Evolutionary conservation across 2,797 vertebrate genomes (phyloP), one percentile per base, ranked within the genome.

Genomic region (Rhyacichthys aspro): DNA sequence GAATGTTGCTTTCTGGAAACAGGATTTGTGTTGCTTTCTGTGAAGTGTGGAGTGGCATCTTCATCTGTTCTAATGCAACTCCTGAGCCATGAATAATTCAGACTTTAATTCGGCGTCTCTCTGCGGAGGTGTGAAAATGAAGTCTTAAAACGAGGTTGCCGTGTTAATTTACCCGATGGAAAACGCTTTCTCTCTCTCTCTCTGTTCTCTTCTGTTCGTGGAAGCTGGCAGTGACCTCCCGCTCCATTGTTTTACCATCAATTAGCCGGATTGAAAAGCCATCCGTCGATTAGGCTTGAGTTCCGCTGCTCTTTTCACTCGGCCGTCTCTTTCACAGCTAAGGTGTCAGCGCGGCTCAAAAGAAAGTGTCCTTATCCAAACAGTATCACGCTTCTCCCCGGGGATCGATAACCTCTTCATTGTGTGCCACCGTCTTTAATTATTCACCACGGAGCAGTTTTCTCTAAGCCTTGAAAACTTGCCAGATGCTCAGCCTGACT

Each of bases 311-410:
- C 80, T 81, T 86, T 86, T 88, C 81, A 76, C 67, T 78, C 72
- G 19, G 67, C 59, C 84, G 83, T 70, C 72, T 47, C 61, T 16
- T 61, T 84, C 87, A 85, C 88, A 89, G 90, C 86, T 92, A 84
- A 73, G 83, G 87, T 92, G 90, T 92, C 90, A 80, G 56, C 41
- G 70, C 63, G 74, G 61, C 86, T 93, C 88, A 93, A 93, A 92
- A 93, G 92, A 94, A 94, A 93, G 91, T 94, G 91, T 93, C 89
- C 70, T 53, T 61, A 63, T 83, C 82, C 81, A 72, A 66, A 54
- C 76, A 73, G 83, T 88, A 90, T 92, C 90, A 61, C 70, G 50
- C 88, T 82, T 79, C 90, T 87, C 86, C 60, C 76, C 10, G 2
- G 82, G 73, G 87, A 91, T 91, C 87, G 72, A 73, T 89, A 58